Conservation (phyloP, 2,113 vertebrate genomes). For the Ptilorrhoa leucosticta region DNA sequence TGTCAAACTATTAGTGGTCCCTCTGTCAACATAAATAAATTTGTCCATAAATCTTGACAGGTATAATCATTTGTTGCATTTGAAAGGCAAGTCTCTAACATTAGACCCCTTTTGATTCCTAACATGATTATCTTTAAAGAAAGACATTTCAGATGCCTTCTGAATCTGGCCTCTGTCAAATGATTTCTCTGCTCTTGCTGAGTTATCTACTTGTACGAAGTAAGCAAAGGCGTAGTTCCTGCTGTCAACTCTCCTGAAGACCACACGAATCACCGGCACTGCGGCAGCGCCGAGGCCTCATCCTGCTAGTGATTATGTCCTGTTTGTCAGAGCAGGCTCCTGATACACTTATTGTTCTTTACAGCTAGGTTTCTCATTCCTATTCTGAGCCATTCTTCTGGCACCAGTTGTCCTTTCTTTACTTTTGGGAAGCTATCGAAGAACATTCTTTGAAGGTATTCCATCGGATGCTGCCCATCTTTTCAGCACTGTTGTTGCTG, state of each 20-base stretch:
- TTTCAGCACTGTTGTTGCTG: background rate
- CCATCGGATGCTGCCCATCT: background rate
- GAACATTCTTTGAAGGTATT: constrained; percentile 39
- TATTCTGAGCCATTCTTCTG: constrained; percentile 8
- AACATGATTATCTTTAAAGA: constrained; percentile 75
- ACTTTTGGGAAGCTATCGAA: background rate
- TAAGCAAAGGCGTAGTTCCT: constrained; percentile 60
- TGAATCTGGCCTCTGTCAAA: constrained; percentile 77
- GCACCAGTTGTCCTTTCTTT: constrained; percentile 1
- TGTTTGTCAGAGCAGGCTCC: background rate
- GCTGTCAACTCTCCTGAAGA: constrained; percentile 62
- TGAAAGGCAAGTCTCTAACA: constrained; percentile 77
- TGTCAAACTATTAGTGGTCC: constrained; percentile 76
- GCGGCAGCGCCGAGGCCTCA: background rate
- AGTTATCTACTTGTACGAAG: constrained; percentile 67
- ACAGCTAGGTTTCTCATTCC: background rate
- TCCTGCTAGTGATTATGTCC: background rate
- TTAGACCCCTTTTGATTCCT: constrained; percentile 75
- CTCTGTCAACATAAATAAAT: constrained; percentile 80
- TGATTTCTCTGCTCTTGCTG: constrained; percentile 65
- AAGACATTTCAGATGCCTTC: constrained; percentile 70
- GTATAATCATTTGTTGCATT: constrained; percentile 78
- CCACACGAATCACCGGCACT: constrained; percentile 25
- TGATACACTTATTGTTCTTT: background rate
- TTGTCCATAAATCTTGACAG: constrained; percentile 81